Evolutionary conservation across 2,797 vertebrate species (phyloP), one percentile per base, ranked within the genome.

Genomic region (Smutsia gigantea): DNA sequence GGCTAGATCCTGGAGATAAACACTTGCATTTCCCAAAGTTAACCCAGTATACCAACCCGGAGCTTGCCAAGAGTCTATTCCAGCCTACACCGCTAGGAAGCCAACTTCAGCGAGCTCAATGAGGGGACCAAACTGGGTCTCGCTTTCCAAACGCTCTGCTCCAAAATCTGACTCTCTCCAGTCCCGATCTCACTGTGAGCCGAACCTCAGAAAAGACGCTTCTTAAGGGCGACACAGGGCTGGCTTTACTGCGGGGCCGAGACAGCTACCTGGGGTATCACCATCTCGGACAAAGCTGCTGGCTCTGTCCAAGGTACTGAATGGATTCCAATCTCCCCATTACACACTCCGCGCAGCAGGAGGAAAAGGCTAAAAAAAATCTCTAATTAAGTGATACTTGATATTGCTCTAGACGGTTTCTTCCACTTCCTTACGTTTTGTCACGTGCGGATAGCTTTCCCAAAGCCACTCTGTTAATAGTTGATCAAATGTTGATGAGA

Each of bases 1-100:
- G 99, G 99, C 99, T 99, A 99, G 99, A 99, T 99, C 99, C 99
- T 98, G 99, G 99, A 98, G 99, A 99, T 99, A 99, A 99, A 99
- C 98, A 99, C 99, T 99, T 99, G 99, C 99, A 99, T 99, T 99
- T 99, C 99, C 99, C 99, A 99, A 99, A 99, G 99, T 99, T 99
- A 99, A 99, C 99, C 99, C 99, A 99, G 99, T 99, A 97, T 98
- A 98, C 97, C 98, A 98, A 98, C 98, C 98, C 98, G 98, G 98
- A 98, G 98, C 98, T 99, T 98, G 98, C 98, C 97, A 98, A 98
- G 98, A 99, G 98, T 99, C 98, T 98, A 98, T 99, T 99, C 98
- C 99, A 99, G 99, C 98, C 98, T 98, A 98, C 98, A 97, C 98
- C 98, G 98, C 98, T 98, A 98, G 98, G 98, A 99, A 99, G 99